Percentiles rank a stretch among this genome's conserved stretches.
Evolutionary conservation across 1,140 invertebrate species (phyloP).

Genomic region (Pentalonia nigronervosa): DNA sequence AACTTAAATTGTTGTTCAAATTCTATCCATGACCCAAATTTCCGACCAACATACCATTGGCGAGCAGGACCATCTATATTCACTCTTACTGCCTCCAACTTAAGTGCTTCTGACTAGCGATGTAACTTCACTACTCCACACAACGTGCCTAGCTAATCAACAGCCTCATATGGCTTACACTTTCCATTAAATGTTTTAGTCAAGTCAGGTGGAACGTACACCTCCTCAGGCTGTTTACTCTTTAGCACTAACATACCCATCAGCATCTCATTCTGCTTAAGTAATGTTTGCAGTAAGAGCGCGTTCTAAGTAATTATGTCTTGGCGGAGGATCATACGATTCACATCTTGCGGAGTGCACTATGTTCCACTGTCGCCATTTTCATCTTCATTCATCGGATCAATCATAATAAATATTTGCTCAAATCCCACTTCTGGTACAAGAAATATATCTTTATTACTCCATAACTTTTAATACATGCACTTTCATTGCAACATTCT

Average conservation of each 20-base stretch:
- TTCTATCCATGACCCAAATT: neutral
- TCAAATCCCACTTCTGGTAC: no score
- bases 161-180: neutral
- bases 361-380: no score
- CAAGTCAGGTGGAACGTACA: neutral
- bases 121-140: neutral
- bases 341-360: no score
- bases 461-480: no score
- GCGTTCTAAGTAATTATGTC: no score
- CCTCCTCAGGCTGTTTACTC: neutral
- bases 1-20: slow-evolving; percentile 18
- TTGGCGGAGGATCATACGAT: no score
- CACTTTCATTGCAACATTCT: no score
- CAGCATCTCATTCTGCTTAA: neutral
- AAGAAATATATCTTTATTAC: no score
- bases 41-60: neutral
- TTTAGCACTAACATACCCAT: neutral
- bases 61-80: neutral
- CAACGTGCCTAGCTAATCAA: neutral
- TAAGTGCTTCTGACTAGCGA: neutral
- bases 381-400: no score
- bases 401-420: no score
- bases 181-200: neutral
- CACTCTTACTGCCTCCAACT: neutral
- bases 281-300: neutral